Evolutionary conservation across 1,140 invertebrate genomes (phyloP), one percentile per base, ranked within the genome.

Genomic region (Grapholita molesta): DNA sequence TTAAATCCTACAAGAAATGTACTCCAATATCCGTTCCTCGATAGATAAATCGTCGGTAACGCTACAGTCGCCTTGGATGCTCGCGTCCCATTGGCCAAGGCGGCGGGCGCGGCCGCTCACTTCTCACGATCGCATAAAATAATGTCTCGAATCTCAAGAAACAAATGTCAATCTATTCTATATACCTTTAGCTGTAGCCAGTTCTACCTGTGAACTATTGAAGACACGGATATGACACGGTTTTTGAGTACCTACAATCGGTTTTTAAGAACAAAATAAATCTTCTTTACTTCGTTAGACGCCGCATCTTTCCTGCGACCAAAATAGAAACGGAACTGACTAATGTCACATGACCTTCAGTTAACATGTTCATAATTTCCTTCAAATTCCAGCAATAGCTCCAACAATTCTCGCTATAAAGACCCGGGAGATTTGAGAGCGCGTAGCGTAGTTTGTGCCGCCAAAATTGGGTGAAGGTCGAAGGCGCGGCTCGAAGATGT

Each of bases 41-140:
- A n/a, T 12, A n/a, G n/a, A 18, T 38, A 38, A n/a, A 21, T 48
- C 42, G 7, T 48, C 21, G n/a, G 38, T 18, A 18, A n/a, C 8
- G 15, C 42, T 15, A 18, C 42, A 21, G 18, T 48, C 42, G 42
- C 7, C 67, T 38, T 68, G 42, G 30, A 57, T 57, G 8, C 32
- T 70, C 38, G 28, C 11, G 11, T 68, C 69, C 55, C 24, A 78
- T 78, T 78, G 76, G 76, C 42, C 38, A 65, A 23, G 30, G 42
- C 70, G 53, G 73, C 71, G 71, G 76, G 76, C 73, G 52, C 71
- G 76, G 69, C 73, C 66, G 52, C 66, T 53, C 67, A 71, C 33
- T 69, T 76, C 74, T 69, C 25, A 52, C 11, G 42, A 32, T n/a
- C 12, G 28, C 18, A 35, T 35, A 38, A 38, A 38, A n/a, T 38